Evolutionary conservation across 2,888 invertebrate genomes (phyloP).

Genomic region (Eutolmus rufibarbis): DNA sequence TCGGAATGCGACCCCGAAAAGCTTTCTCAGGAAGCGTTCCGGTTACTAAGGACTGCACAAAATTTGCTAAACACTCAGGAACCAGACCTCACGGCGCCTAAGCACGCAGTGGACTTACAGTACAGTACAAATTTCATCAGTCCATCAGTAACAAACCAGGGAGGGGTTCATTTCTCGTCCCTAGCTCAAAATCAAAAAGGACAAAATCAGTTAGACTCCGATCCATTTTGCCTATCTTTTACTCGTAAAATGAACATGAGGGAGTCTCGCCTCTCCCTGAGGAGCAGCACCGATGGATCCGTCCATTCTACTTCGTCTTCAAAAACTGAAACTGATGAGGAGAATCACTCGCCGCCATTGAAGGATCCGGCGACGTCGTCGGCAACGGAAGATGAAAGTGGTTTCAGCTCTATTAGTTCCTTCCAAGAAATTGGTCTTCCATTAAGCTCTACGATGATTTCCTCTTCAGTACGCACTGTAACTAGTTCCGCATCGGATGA

Average conservation of each 20-base stretch:
- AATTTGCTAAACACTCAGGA: slow-evolving; percentile 71
- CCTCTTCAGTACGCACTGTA: neutral
- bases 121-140: neutral
- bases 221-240: slow-evolving; percentile 50
- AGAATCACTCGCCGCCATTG: slow-evolving; percentile 20
- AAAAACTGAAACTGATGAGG: slow-evolving; percentile 48
- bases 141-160: neutral
- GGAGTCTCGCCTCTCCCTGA: slow-evolving; percentile 60
- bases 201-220: slow-evolving; percentile 39
- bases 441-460: slow-evolving; percentile 48
- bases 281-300: slow-evolving; percentile 62
- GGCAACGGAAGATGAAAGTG: slow-evolving; percentile 78
- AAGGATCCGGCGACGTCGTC: slow-evolving; percentile 49
- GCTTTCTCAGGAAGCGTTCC: slow-evolving; percentile 72
- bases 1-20: slow-evolving; percentile 70
- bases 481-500: slow-evolving; percentile 45
- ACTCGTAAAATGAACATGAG: slow-evolving; percentile 59
- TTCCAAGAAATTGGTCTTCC: slow-evolving; percentile 83
- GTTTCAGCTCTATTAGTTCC: slow-evolving; percentile 85
- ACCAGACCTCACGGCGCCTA: slow-evolving; percentile 65
- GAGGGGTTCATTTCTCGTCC: slow-evolving; percentile 29
- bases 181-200: slow-evolving; percentile 30
- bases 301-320: slow-evolving; percentile 59
- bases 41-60: slow-evolving; percentile 71
- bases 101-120: slow-evolving; percentile 41